phyloP scores from a whole-genome alignment of 2,113 vertebrate genomes.

The Dipodomys spectabilis region DNA sequence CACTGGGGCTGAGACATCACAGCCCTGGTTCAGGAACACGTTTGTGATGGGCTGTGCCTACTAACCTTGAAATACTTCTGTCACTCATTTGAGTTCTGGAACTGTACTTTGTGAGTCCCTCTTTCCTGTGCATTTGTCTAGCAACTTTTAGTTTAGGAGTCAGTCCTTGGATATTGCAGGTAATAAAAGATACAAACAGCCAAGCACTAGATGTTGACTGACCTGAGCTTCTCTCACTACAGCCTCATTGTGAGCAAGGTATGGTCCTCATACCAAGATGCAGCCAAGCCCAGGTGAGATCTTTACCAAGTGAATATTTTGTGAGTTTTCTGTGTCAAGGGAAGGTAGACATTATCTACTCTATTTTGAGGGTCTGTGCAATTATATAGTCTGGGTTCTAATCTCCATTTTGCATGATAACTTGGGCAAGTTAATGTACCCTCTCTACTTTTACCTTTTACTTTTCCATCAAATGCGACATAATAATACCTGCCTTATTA shows the following conservation, averaged over 20 bases:
- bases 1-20: not conserved
- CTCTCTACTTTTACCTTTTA: not conserved
- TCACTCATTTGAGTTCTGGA: not conserved
- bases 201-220: not conserved
- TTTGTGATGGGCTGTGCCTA: not conserved
- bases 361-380: slow-evolving; percentile 36
- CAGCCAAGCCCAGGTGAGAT: not conserved
- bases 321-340: not conserved
- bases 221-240: not conserved
- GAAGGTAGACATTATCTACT: not conserved
- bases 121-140: not conserved
- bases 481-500: not conserved
- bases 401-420: not conserved
- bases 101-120: not conserved
- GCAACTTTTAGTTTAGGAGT: slow-evolving; percentile 11
- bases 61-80: not conserved
- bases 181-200: not conserved
- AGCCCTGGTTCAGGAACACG: not conserved
- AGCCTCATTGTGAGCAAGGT: not conserved
- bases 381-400: not conserved
- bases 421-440: not conserved
- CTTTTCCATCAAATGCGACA: slow-evolving; percentile 38
- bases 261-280: not conserved
- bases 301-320: not conserved
- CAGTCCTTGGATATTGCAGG: not conserved